phyloP scores from a whole-genome alignment of 2,888 invertebrate species.

The Heliconius aoede region DNA sequence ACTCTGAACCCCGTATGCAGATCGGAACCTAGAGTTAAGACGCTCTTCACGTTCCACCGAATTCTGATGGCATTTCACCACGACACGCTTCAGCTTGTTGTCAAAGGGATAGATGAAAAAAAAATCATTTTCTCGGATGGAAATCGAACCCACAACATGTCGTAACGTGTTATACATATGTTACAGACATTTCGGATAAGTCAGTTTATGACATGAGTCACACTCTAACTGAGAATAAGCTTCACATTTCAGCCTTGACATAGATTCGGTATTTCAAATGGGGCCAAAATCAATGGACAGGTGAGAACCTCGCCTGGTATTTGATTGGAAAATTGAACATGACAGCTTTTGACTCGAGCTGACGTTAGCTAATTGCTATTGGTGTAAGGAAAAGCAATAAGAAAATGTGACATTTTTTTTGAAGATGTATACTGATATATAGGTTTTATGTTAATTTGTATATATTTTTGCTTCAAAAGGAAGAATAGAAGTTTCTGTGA shows the following conservation, averaged over 20 bases:
- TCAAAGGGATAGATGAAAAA: background rate
- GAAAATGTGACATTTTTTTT: background rate
- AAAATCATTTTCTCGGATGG: background rate
- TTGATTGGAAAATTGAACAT: conserved; percentile 30
- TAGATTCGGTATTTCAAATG: conserved; percentile 17
- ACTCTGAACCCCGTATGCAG: background rate
- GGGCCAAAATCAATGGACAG: conserved; percentile 26
- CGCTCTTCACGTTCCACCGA: no score
- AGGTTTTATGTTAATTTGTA: no score
- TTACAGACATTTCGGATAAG: background rate
- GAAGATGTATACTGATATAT: background rate
- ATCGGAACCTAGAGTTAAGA: background rate
- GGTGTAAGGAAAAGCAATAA: background rate
- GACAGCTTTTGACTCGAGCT: conserved; percentile 6
- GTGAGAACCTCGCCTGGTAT: conserved; percentile 21
- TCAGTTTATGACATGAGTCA: background rate
- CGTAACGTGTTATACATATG: no score
- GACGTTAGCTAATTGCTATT: background rate
- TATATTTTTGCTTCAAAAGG: no score
- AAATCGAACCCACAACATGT: background rate
- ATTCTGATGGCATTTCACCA: background rate
- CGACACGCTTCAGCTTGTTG: no score
- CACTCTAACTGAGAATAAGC: conserved; percentile 7
- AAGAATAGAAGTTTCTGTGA: no score
- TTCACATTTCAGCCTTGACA: conserved; percentile 23